Evolutionary conservation across 2,888 invertebrate species (phyloP).

Genomic region (Pristionchus exspectatus): DNA sequence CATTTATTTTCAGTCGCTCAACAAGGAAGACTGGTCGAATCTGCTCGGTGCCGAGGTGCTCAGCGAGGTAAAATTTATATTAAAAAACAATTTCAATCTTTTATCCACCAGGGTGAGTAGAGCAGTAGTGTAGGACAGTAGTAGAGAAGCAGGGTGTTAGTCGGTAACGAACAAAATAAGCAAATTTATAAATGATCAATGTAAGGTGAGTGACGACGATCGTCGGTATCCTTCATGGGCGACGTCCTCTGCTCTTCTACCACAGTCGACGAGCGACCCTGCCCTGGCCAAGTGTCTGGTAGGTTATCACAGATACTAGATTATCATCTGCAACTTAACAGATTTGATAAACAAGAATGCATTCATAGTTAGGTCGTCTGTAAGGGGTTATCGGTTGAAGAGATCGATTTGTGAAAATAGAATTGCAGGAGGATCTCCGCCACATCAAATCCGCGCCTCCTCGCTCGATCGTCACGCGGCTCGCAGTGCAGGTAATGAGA

Average conservation of each 20-base stretch:
- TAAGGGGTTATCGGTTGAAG: too few relatives aligned
- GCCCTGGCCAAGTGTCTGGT: slow-evolving; percentile 1
- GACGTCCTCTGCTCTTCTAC: not conserved
- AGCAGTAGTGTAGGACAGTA: too few relatives aligned
- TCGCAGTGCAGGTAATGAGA: not conserved
- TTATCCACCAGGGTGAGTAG: too few relatives aligned
- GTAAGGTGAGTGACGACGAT: slow-evolving; percentile 23
- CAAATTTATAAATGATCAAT: not conserved
- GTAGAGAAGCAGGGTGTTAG: too few relatives aligned
- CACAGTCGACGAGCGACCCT: slow-evolving; percentile 17
- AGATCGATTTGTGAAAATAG: not conserved
- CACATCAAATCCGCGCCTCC: slow-evolving; percentile 34
- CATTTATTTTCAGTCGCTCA: not conserved
- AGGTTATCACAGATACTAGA: not conserved
- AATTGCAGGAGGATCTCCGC: slow-evolving; percentile 40
- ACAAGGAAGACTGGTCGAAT: slow-evolving; percentile 41
- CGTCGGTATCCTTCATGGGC: slow-evolving; percentile 35
- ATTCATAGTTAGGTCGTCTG: too few relatives aligned
- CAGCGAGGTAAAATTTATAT: not conserved
- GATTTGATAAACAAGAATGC: too few relatives aligned
- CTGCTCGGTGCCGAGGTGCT: slow-evolving; percentile 45
- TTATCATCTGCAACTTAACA: too few relatives aligned
- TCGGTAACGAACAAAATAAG: not conserved
- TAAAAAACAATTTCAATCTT: not conserved
- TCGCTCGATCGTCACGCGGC: slow-evolving; percentile 49